Evolutionary conservation across 2,888 invertebrate species (phyloP), one percentile per base, ranked within the genome.

Genomic region (Palloptera scutellata): DNA sequence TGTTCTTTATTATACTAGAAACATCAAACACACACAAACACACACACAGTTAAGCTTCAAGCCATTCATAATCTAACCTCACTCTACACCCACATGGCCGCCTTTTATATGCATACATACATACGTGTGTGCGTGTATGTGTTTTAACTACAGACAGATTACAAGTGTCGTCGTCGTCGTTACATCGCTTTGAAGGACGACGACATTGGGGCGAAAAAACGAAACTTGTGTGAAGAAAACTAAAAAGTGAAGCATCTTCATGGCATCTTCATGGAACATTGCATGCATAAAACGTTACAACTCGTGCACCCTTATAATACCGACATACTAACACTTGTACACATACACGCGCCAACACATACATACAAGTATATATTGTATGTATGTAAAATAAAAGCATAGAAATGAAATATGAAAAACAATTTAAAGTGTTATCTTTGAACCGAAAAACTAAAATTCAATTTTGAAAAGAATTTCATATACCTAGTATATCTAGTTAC

Each of bases 111-210:
- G 20, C 51, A 8, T 54, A n/a, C n/a, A 30, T 9, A 12, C 41
- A 20, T 57, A 15, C 2, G 41, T 42, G 57, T 52, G 15, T 51
- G 17, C 1, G 60, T 20, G 20, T 42, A 45, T 6, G 45, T 40
- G 65, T 40, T 61, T 66, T 54, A 61, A 40, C 68, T 69, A 68
- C 70, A 73, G 72, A 73, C 73, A 72, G 72, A 72, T 71, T 70
- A 69, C 71, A 72, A 71, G 62, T 70, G 70, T 71, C 66, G 65
- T 53, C 68, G 58, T 61, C 67, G 64, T 71, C 58, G 64, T 61
- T 67, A 66, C 67, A 66, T 67, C 68, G 55, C 54, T 55, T 48
- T 64, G 68, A 72, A 72, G 72, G 72, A 67, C 69, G n/a, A 67
- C 69, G n/a, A 30, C 66, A 60, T 60, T 61, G 13, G 60, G 66